Evolutionary conservation across 2,113 vertebrate species (phyloP).

Genomic region (Ploceus nigricollis): DNA sequence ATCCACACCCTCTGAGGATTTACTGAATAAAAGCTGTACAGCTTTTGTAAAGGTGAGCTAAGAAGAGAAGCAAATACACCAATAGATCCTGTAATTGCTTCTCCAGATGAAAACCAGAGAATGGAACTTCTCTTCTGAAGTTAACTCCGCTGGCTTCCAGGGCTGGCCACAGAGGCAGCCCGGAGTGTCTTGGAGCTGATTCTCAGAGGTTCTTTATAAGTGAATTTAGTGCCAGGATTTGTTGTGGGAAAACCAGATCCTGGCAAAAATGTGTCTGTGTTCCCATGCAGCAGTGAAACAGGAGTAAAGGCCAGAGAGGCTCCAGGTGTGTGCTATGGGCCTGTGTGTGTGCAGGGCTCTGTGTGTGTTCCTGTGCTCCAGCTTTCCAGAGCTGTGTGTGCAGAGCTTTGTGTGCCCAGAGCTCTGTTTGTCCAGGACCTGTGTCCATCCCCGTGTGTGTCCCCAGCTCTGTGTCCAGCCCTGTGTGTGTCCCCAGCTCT

Average conservation of each 20-base stretch:
- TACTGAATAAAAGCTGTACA: not conserved
- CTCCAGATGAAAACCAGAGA: not conserved
- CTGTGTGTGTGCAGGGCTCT: rapidly evolving
- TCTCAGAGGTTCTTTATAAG: not conserved
- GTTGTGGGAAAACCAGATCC: not conserved
- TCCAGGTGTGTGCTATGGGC: rapidly evolving
- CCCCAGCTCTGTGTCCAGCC: not conserved
- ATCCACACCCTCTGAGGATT: not conserved
- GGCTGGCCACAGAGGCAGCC: not conserved
- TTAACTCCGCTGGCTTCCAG: not conserved
- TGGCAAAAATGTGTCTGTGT: not conserved
- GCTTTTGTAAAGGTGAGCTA: not conserved
- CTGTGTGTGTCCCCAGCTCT: not conserved
- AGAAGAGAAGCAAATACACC: not conserved
- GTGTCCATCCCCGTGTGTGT: not conserved
- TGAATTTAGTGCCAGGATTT: not conserved
- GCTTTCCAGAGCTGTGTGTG: not conserved
- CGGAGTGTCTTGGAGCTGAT: not conserved
- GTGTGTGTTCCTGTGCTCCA: too few relatives aligned
- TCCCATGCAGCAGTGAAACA: not conserved
- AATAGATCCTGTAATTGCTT: not conserved
- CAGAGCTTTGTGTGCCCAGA: not conserved
- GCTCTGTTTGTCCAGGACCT: not conserved
- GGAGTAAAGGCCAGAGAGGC: not conserved
- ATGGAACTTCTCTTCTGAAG: not conserved